phyloP scores from a whole-genome alignment of 2,113 vertebrate species.

The Gopherus evgoodei region DNA sequence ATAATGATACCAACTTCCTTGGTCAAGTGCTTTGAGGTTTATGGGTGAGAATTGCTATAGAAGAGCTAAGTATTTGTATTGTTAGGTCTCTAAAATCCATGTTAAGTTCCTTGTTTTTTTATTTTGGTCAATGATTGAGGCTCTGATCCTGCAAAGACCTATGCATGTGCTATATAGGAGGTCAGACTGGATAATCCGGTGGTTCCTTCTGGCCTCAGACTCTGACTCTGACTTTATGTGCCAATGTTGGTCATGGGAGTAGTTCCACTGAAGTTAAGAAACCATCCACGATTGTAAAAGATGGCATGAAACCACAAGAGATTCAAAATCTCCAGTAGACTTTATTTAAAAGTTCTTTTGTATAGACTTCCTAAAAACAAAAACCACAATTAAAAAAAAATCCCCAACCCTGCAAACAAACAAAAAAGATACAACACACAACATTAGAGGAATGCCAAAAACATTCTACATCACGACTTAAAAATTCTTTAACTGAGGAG shows the following conservation, averaged over 20 bases:
- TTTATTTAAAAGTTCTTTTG: conserved; percentile 86
- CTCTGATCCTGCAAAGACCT: background rate
- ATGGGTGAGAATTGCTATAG: background rate
- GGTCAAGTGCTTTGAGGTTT: background rate
- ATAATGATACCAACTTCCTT: background rate
- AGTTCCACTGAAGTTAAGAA: background rate
- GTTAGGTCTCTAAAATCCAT: background rate
- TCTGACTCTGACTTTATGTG: background rate
- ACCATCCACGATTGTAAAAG: background rate
- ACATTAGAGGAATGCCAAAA: conserved; percentile 70
- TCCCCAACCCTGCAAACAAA: conserved; percentile 21
- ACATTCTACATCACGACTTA: conserved; percentile 66
- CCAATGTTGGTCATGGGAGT: background rate
- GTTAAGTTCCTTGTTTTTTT: background rate
- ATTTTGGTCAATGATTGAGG: background rate
- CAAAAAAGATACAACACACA: conserved; percentile 64
- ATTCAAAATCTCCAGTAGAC: conserved; percentile 77
- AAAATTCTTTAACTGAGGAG: conserved; percentile 61
- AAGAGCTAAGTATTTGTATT: background rate
- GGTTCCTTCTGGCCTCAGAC: background rate
- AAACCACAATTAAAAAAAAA: conserved; percentile 79
- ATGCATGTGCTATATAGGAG: background rate
- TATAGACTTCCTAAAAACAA: conserved; percentile 81
- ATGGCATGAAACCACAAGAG: background rate
- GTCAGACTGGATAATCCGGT: background rate